Base-by-base conservation (phyloP, 37 sponge, comb jelly and placozoan genomes). In the Crambe crambe region DNA sequence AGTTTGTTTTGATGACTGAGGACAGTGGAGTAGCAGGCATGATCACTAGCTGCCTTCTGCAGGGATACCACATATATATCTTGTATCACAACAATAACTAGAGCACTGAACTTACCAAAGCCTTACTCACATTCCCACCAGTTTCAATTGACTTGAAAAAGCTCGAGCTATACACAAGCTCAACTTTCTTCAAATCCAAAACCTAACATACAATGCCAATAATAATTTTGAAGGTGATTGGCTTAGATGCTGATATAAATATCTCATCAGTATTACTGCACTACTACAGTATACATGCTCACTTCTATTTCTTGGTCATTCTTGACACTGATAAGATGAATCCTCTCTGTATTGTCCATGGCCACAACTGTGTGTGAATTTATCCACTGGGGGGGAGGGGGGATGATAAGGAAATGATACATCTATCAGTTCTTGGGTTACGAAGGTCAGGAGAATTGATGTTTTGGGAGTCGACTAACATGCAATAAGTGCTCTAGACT, bases 101-200 rank as follows among this genome's bases (percentile, higher is more conserved):
- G 51, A 6, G 12, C 12, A 47, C 51, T 15, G 0, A 18, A 70
- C 80, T 66, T 39, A 90, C 95, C 88, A 94, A 68, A 40, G 91
- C 89, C 38, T 65, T 57, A 72, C 91, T 87, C 54, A 90, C 95
- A 61, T 82, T 90, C 22, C 88, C 90, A 38, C 91, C 95, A 21
- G 95, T 81, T 42, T 86, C 95, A 27, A 94, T 63, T 34, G 95
- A 91, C 79, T 94, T 94, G 88, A 84, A 94, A 54, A 84, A 82
- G 70, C 88, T 90, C 30, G 81, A 79, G 26, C 87, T 72, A 59
- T 94, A 94, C 51, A 90, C 82, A 30, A 90, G 64, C 66, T 90
- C 85, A 2, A 87, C 91, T 20, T 81, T 64, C 18, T 31, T 82
- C 74, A 94, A 31, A 70, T 94, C 95, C 58, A 94, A 44, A 6